A percentile compares a stretch with the other conserved stretches of the same genome.
Evolutionary conservation across 2,888 invertebrate genomes (phyloP).

Genomic region (Crematogaster levior): DNA sequence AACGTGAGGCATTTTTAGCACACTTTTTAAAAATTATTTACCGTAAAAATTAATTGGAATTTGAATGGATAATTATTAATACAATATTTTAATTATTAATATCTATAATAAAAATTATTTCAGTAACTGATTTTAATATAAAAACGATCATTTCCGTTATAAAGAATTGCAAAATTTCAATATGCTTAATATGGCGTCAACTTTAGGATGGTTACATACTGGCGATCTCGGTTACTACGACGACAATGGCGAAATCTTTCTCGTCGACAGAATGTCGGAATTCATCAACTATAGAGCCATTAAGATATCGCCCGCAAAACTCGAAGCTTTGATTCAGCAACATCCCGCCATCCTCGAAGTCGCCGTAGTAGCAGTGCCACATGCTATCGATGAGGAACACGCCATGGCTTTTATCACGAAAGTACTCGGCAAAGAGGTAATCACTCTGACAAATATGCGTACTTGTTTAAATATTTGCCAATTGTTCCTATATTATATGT

Average conservation of each 20-base stretch:
- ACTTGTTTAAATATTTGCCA: not conserved
- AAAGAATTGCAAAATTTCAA: not conserved
- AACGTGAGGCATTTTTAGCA: not conserved
- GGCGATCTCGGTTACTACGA: slow-evolving; percentile 79
- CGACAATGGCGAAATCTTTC: slow-evolving; percentile 75
- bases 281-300: slow-evolving; percentile 77
- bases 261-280: slow-evolving; percentile 78
- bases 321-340: slow-evolving; percentile 73
- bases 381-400: slow-evolving; percentile 71
- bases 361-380: slow-evolving; percentile 73
- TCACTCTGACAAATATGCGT: not conserved
- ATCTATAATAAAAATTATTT: not conserved
- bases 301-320: slow-evolving; percentile 77
- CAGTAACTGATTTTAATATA: not conserved
- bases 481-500: not conserved
- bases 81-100: not conserved
- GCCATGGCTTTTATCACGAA: slow-evolving; percentile 76
- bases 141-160: not conserved
- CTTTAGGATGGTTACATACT: slow-evolving; percentile 76
- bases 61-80: not conserved
- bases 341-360: slow-evolving; percentile 74
- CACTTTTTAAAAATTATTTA: not conserved
- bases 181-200: not conserved
- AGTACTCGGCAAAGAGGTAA: slow-evolving; percentile 56
- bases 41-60: not conserved